Percentiles rank a stretch among this genome's conserved stretches.
These are phyloP conservation scores for Catharus fuscescens DNA, from an alignment of 2,113 vertebrate species.

Conservation along the genomic window DNA sequence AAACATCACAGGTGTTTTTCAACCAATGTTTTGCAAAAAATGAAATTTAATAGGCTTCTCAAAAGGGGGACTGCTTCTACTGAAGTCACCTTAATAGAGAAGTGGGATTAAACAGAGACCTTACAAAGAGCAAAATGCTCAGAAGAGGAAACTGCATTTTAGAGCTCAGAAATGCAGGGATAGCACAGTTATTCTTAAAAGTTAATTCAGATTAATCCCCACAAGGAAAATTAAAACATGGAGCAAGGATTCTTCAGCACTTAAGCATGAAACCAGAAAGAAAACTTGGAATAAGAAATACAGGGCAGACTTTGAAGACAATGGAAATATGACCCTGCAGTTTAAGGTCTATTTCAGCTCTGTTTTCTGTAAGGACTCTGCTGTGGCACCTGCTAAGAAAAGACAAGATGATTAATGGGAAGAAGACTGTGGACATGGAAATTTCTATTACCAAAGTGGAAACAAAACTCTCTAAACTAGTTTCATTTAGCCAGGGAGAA, in stretches of 20 bases:
- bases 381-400: neutral
- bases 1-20: neutral
- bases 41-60: neutral
- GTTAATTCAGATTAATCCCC: neutral
- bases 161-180: neutral
- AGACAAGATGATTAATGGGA: conserved; percentile 56
- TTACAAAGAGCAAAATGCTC: neutral
- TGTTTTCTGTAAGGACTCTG: neutral
- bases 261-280: neutral
- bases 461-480: conserved; percentile 51
- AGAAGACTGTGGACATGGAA: conserved; percentile 10
- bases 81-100: neutral
- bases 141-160: neutral
- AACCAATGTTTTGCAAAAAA: neutral
- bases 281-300: neutral
- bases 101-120: neutral
- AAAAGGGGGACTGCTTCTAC: neutral
- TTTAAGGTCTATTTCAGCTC: conserved; percentile 4
- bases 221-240: neutral
- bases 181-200: neutral
- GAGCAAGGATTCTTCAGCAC: neutral
- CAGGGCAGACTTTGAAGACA: neutral
- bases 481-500: conserved; percentile 44
- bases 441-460: conserved; percentile 55
- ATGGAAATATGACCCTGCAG: neutral